Evolutionary conservation across 1,140 invertebrate species (phyloP), one percentile per base, ranked within the genome.

Genomic region (Eupristina koningsbergeri): DNA sequence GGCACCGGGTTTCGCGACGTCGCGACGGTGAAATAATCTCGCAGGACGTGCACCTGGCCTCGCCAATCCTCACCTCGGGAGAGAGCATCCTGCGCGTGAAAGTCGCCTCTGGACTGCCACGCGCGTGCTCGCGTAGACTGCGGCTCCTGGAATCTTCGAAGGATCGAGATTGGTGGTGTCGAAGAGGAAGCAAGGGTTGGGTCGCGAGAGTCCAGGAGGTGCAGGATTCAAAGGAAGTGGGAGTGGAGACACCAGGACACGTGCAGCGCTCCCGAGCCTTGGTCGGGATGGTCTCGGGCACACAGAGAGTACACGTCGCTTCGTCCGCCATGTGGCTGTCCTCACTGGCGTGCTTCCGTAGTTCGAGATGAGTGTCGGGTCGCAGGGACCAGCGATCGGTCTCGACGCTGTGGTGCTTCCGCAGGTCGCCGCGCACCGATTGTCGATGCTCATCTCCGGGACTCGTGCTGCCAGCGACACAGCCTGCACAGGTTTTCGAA

Each of bases 341-440:
- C 64, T 92, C 90, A 86, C 92, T 92, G 71, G 89, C 88, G 82
- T 92, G 92, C 69, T 92, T 92, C 15, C 91, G 86, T 15, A 92
- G 86, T 69, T 92, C 91, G 85, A 91, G 89, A 50, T 89, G 41
- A 85, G 85, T 58, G 79, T 83, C 84, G 83, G 82, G 76, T 85
- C 85, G 85, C 2, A 90, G 50, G 39, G 90, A 90, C 91, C 92
- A 92, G 61, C 91, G 92, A 85, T 92, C 92, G 19, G 86, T 88
- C 69, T 92, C 92, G 22, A 91, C 91, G 81, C 91, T 92, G 85
- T 92, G 92, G 64, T 92, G 92, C 80, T 92, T 92, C 41, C 91
- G 86, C 11, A 92, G 88, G 69, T 92, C 47, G 13, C 47, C 47
- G 47, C 47, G 41, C 89, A 84, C 92, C 91, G 79, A 89, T 91